These are phyloP conservation scores for Ceyx erithaca DNA, from an alignment of 2,797 vertebrate species.

Conservation along the genomic window DNA sequence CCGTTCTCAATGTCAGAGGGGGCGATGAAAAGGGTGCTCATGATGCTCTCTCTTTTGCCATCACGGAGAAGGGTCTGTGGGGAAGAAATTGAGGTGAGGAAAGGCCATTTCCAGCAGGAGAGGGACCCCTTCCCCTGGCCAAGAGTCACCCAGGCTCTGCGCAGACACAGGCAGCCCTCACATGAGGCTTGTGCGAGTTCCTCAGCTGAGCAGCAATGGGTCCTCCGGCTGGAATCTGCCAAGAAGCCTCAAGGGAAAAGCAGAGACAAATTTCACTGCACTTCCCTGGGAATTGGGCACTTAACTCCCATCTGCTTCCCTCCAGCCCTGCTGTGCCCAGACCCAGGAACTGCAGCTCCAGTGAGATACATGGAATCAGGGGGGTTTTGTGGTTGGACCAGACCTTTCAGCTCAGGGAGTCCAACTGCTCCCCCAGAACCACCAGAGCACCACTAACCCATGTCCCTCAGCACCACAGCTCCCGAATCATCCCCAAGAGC, in stretches of 20 bases:
- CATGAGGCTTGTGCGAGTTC: rapidly evolving
- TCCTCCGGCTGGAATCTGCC: background rate
- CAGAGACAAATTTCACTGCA: background rate
- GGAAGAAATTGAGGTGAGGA: background rate
- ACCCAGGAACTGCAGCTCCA: background rate
- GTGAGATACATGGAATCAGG: rapidly evolving
- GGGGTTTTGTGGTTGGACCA: background rate
- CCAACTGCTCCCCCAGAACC: background rate
- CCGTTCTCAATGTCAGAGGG: slow-evolving; percentile 93
- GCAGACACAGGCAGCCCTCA: background rate
- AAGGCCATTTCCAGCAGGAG: background rate
- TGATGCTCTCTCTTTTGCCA: slow-evolving; percentile 91
- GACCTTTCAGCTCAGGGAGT: background rate
- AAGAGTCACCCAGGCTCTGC: background rate
- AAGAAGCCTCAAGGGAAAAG: background rate
- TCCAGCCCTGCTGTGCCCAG: background rate
- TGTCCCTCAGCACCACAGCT: background rate
- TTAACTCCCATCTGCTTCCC: slow-evolving; percentile 15
- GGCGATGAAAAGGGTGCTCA: slow-evolving; percentile 93
- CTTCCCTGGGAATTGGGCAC: background rate
- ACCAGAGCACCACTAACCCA: too few species aligned
- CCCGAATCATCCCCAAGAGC: background rate
- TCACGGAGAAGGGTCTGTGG: slow-evolving; percentile 90
- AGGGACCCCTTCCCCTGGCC: background rate
- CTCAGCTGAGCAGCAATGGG: background rate